These are phyloP conservation scores for Polypedilum vanderplanki DNA, from an alignment of 1,140 invertebrate genomes.

Conservation along the genomic window DNA sequence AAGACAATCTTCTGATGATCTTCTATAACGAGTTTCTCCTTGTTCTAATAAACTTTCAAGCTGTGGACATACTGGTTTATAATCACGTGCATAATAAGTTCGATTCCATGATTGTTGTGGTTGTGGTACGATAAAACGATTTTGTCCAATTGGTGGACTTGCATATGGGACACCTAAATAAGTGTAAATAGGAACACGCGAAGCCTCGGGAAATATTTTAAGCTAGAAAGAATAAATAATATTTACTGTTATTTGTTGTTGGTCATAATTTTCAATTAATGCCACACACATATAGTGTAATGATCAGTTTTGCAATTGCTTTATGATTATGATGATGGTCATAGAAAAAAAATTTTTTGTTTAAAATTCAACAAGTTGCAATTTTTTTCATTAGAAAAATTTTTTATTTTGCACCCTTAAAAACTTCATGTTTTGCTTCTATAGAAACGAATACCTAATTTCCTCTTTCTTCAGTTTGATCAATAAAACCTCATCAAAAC, in stretches of 20 bases:
- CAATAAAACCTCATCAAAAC: neutral
- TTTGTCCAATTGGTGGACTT: constrained; percentile 51
- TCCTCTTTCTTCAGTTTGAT: neutral
- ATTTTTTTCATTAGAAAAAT: too few species aligned
- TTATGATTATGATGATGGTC: too few species aligned
- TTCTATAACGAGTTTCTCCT: constrained; percentile 36
- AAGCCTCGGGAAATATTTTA: constrained; percentile 45
- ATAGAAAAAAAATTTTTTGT: too few species aligned
- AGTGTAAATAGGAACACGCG: constrained; percentile 48
- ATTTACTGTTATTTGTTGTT: too few species aligned
- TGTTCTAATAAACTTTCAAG: constrained; percentile 33
- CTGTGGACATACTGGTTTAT: constrained; percentile 49
- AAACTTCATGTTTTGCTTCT: too few species aligned
- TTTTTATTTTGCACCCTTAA: too few species aligned
- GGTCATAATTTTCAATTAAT: too few species aligned
- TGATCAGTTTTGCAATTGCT: too few species aligned
- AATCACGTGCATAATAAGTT: constrained; percentile 44
- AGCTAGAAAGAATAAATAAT: constrained; percentile 36
- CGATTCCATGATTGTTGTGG: constrained; percentile 47
- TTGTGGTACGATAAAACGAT: constrained; percentile 52
- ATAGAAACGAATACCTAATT: too few species aligned
- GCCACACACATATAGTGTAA: too few species aligned
- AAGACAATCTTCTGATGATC: constrained; percentile 49
- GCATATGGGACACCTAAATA: constrained; percentile 65
- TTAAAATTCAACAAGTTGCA: too few species aligned